phyloP scores from a whole-genome alignment of 2,113 vertebrate species.

The Syngnathus scovelli region DNA sequence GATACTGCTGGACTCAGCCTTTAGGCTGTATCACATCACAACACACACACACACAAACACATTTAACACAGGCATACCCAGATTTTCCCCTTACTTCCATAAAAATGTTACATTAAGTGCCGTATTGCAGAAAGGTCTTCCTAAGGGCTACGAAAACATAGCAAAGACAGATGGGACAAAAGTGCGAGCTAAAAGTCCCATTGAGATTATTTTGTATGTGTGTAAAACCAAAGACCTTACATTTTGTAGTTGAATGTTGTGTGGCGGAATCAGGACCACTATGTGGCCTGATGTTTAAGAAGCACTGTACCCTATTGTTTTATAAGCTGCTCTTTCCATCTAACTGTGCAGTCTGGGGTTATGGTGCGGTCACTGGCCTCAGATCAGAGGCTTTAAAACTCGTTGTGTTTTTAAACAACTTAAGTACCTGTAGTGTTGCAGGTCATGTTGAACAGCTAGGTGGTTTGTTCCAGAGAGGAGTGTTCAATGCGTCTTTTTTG shows the following conservation, averaged over 20 bases:
- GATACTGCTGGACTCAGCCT: slow-evolving; percentile 49
- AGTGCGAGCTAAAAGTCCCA: background rate
- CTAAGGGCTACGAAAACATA: slow-evolving; percentile 15
- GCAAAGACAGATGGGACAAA: background rate
- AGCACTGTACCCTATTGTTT: slow-evolving; percentile 20
- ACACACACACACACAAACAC: background rate
- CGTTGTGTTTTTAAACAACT: slow-evolving; percentile 48
- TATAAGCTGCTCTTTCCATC: slow-evolving; percentile 41
- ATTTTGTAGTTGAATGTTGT: slow-evolving; percentile 23
- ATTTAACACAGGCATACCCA: background rate
- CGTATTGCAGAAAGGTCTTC: slow-evolving; percentile 5
- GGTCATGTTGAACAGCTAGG: slow-evolving; percentile 32
- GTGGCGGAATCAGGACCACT: slow-evolving; percentile 17
- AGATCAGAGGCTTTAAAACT: slow-evolving; percentile 8
- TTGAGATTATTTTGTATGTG: background rate
- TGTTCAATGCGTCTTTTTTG: slow-evolving; percentile 1
- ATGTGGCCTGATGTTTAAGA: slow-evolving; percentile 19
- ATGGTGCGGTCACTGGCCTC: slow-evolving; percentile 27
- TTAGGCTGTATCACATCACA: slow-evolving; percentile 27
- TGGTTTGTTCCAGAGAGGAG: slow-evolving; percentile 20
- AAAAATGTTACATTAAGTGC: background rate
- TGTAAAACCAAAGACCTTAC: slow-evolving; percentile 52
- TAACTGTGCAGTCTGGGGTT: slow-evolving; percentile 30
- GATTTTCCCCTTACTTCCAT: background rate
- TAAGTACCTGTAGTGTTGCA: slow-evolving; percentile 46